Base-by-base conservation (phyloP, 2,113 vertebrate species). In the Turdus rufiventris region DNA sequence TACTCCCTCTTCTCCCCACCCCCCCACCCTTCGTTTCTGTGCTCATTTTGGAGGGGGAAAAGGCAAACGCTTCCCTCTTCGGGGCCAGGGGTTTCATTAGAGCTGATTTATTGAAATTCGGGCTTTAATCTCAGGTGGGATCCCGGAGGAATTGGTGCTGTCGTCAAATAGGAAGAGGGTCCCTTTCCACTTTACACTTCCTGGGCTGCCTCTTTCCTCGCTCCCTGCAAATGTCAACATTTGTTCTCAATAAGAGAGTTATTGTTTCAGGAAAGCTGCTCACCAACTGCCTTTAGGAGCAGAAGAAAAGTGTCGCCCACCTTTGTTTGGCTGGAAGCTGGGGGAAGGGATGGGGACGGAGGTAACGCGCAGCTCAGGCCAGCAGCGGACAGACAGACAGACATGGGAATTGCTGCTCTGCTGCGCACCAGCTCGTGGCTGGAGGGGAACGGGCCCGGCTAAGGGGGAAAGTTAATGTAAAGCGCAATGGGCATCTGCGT, bases 181-280 rank as follows among this genome's bases (percentile, higher is more conserved):
- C 94, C 73, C 92, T 96, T 83, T 98, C 96, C 96, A 98, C 91
- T 97, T 96, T 92, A 94, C 92, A 87, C 94, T 96, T 94, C 96
- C 96, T 92, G 88, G 94, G 94, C 80, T 93, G 95, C 91, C 93
- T 97, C 94, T 96, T 96, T 72, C 54, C 61, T 94, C 72, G 45
- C 96, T 97, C 96, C 94, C 93, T 97, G 97, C 97, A 98, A 98
- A 98, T 98, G 98, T 98, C 98, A 98, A 98, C 98, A 98, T 98
- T 99, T 99, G 98, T 98, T 99, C 98, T 98, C 97, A 98, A 98
- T 98, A 98, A 99, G 96, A 97, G 98, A 98, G 97, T 98, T 98
- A 98, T 98, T 99, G 98, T 99, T 98, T 98, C 98, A 96, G 97
- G 96, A 97, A 98, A 97, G 98, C 98, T 97, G 95, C 93, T 95